phyloP scores from a whole-genome alignment of 2,113 vertebrate genomes.

The Campylomormyrus tamandua region DNA sequence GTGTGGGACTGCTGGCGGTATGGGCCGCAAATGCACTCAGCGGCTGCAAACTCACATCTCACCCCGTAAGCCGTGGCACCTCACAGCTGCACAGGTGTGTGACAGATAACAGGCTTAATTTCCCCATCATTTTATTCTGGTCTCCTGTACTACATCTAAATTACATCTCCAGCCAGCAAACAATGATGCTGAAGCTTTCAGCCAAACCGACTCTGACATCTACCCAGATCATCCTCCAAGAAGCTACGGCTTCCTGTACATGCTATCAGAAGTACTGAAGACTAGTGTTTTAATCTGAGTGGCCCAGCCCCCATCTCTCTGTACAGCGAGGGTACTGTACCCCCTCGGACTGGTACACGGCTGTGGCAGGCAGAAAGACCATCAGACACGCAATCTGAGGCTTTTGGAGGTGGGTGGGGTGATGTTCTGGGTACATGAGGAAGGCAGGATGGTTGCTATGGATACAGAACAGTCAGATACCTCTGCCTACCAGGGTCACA shows the following conservation, averaged over 20 bases:
- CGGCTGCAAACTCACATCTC: not conserved
- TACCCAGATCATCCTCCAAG: not conserved
- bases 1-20: not conserved
- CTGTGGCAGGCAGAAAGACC: slow-evolving; percentile 45
- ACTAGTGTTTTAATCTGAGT: not conserved
- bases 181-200: not conserved
- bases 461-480: not conserved
- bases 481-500: not conserved
- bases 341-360: slow-evolving; percentile 24
- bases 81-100: not conserved
- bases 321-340: not conserved
- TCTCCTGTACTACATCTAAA: not conserved
- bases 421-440: not conserved
- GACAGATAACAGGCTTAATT: not conserved
- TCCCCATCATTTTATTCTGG: not conserved
- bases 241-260: not conserved
- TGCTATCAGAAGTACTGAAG: not conserved
- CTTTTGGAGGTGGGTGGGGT: not conserved
- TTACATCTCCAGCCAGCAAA: not conserved
- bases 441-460: not conserved
- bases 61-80: not conserved
- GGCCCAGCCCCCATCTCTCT: not conserved
- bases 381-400: slow-evolving; percentile 51
- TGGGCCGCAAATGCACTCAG: not conserved
- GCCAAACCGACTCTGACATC: not conserved